Percentiles rank a stretch among this genome's conserved stretches.
phyloP scores from a whole-genome alignment of 2,113 vertebrate genomes.

The Catagonus wagneri region DNA sequence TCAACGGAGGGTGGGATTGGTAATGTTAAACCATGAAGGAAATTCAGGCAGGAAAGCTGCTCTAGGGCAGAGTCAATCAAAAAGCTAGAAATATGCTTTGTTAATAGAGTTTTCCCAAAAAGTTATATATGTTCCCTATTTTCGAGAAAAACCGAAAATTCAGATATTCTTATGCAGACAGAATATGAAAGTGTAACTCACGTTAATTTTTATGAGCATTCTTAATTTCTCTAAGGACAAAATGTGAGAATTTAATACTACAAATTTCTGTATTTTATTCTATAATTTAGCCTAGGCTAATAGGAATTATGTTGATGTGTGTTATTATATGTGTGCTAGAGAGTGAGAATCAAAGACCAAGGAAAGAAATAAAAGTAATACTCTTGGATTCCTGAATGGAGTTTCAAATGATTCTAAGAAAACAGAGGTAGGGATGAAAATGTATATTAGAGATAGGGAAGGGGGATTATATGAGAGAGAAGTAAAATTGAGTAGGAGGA shows the following conservation, averaged over 20 bases:
- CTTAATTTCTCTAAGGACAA: neutral
- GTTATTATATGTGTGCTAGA: neutral
- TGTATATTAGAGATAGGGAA: neutral
- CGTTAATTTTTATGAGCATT: neutral
- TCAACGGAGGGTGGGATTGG: accelerated
- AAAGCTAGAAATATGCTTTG: neutral
- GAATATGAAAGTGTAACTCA: neutral
- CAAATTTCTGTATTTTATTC: neutral
- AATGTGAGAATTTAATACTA: neutral
- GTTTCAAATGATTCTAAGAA: neutral
- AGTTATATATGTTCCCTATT: neutral
- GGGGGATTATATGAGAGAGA: neutral
- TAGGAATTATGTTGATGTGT: constrained; percentile 9
- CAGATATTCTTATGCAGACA: neutral
- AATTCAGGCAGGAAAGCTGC: neutral
- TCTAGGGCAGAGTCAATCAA: neutral
- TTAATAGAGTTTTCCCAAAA: neutral
- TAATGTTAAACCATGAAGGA: neutral
- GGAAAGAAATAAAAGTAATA: neutral
- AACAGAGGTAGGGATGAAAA: neutral
- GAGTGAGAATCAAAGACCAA: neutral
- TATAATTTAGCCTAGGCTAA: neutral
- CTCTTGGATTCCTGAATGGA: neutral
- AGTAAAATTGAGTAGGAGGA: neutral
- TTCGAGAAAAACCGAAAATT: neutral